These are phyloP conservation scores for Drosophila kanapiae DNA, from an alignment of 1,140 invertebrate genomes.

Conservation along the genomic window DNA sequence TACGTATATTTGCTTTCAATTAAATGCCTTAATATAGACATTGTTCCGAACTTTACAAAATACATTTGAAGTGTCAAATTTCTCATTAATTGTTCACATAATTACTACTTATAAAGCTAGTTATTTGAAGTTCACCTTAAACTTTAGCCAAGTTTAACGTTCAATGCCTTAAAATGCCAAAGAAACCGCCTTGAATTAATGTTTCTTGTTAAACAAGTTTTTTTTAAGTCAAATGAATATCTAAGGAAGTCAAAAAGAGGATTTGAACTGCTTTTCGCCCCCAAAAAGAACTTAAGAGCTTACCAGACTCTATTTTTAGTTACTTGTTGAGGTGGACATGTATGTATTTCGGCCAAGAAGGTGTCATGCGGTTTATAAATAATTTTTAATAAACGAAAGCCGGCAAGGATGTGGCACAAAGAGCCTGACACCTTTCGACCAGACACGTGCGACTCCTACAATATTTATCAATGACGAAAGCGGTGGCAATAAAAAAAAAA, in stretches of 20 bases:
- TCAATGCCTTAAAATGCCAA: background rate
- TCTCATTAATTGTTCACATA: background rate
- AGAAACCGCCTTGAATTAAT: background rate
- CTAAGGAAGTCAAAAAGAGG: background rate
- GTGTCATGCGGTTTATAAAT: conserved; percentile 32
- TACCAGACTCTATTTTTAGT: conserved; percentile 12
- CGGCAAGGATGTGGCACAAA: conserved; percentile 18
- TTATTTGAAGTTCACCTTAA: background rate
- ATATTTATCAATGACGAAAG: conserved; percentile 52
- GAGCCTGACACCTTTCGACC: conserved; percentile 43
- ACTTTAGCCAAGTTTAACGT: background rate
- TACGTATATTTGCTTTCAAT: background rate
- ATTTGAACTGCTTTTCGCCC: background rate
- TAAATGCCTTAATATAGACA: background rate
- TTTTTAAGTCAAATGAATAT: background rate
- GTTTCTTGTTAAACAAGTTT: too few relatives aligned
- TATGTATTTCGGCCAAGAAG: background rate
- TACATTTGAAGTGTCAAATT: background rate
- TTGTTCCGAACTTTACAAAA: too few relatives aligned
- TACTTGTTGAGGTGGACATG: background rate
- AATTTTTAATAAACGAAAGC: conserved; percentile 43
- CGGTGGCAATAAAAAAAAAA: conserved; percentile 16
- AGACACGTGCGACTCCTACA: conserved; percentile 38
- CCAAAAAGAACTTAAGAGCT: background rate
- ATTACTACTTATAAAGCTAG: background rate